Base-by-base conservation (phyloP, 1,140 invertebrate genomes). In the Hyles euphorbiae region DNA sequence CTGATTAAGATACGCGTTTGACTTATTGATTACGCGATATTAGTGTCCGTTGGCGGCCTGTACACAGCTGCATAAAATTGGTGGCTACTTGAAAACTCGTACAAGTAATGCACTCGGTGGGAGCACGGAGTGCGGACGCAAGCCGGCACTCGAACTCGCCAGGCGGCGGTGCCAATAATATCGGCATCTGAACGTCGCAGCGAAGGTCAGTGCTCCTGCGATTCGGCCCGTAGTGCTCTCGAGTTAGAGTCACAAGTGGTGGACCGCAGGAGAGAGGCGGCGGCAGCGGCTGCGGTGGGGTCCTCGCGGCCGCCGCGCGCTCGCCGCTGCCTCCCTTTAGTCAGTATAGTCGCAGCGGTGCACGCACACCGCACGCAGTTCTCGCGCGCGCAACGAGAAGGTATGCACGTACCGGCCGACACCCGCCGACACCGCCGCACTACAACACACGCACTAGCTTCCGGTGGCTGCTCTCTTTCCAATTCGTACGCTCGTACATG, bases 331-430 rank as follows among this genome's bases (percentile, higher is more conserved):
- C 70, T 80, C 73, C 74, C 75, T 78, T 72, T 71, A 77, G 72
- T 76, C 72, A 76, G 82, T 80, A 74, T 74, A 86, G 83, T 85
- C 76, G 68, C 76, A 80, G 85, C 83, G 83, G 85, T 87, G 85
- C 85, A 86, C 83, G 83, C 82, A 85, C 82, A 67, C 85, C 83
- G 82, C 81, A 88, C 83, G 83, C 83, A 88, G 85, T 83, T 86
- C 83, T 85, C 83, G 85, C 82, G 83, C 80, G 78, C 83, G 78
- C 78, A 72, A 78, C 81, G 81, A 85, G 78, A 86, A 87, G 84
- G 84, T 87, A 86, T 77, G 77, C 82, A 74, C 75, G 72, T 54
- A 63, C 67, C 68, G 62, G 59, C 50, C 61, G 55, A 55, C 60
- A 55, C 60, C 54, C 56, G 63, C 64, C 65, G 61, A 40, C 22